These are phyloP conservation scores for Olivierus martensii DNA, from an alignment of 1,140 invertebrate species.

Conservation along the genomic window DNA sequence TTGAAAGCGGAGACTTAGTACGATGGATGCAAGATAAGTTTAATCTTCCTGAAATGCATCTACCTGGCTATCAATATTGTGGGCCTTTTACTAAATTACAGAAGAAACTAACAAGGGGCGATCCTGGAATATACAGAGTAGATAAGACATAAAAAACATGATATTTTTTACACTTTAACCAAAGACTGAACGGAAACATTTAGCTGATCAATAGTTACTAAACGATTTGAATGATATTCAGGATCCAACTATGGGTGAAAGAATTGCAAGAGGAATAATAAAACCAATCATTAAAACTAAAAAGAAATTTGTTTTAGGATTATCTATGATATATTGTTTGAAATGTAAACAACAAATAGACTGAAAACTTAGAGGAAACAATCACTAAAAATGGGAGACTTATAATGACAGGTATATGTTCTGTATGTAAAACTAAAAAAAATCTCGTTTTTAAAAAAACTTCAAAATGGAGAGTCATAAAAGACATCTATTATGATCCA, in stretches of 20 bases:
- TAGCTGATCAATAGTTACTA: constrained; percentile 22
- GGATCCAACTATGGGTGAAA: no score
- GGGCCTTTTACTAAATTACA: no score
- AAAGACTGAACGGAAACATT: constrained; percentile 22
- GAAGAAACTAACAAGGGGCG: constrained; percentile 28
- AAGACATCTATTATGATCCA: neutral
- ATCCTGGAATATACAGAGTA: constrained; percentile 31
- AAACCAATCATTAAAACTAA: no score
- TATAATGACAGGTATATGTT: constrained; percentile 1
- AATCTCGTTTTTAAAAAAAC: constrained; percentile 1
- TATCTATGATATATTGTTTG: constrained; percentile 1
- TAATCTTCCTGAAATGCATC: no score
- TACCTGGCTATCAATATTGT: no score
- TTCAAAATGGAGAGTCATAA: neutral
- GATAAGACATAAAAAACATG: constrained; percentile 32
- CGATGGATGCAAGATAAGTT: neutral
- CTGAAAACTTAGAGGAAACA: neutral
- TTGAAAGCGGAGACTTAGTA: neutral
- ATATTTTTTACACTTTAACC: constrained; percentile 30
- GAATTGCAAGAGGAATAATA: no score
- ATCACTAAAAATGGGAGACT: constrained; percentile 6
- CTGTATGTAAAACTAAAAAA: neutral
- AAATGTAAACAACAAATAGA: constrained; percentile 2
- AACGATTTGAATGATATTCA: no score
- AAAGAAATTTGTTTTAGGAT: constrained; percentile 3